Conservation (phyloP, 2,888 invertebrate species). For the Melitaea athalia region DNA sequence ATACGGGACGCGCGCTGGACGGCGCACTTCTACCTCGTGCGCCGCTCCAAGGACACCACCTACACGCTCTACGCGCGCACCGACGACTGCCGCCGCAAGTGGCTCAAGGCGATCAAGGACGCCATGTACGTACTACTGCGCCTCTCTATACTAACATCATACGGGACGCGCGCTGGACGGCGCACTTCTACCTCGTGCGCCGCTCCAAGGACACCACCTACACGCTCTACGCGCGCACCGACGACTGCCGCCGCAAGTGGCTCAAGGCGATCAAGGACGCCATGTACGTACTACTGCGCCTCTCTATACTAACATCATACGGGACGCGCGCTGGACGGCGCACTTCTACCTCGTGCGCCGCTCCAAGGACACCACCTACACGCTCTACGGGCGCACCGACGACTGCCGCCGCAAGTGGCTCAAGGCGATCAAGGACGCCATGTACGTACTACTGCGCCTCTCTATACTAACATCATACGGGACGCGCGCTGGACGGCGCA, state of each 20-base stretch:
- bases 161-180: slow-evolving; percentile 89
- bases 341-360: slow-evolving; percentile 93
- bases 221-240: slow-evolving; percentile 94
- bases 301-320: too few relatives aligned
- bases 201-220: slow-evolving; percentile 91
- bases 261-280: slow-evolving; percentile 95
- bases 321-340: slow-evolving; percentile 90
- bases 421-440: slow-evolving; percentile 94
- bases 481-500: slow-evolving; percentile 92
- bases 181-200: slow-evolving; percentile 92
- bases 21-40: slow-evolving; percentile 92
- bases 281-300: slow-evolving; percentile 84
- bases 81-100: slow-evolving; percentile 93
- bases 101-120: slow-evolving; percentile 95
- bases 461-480: slow-evolving; percentile 40
- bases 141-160: too few relatives aligned
- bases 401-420: slow-evolving; percentile 96
- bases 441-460: slow-evolving; percentile 82
- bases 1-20: slow-evolving; percentile 88
- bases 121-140: slow-evolving; percentile 87
- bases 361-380: slow-evolving; percentile 91
- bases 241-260: slow-evolving; percentile 95
- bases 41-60: slow-evolving; percentile 90
- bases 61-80: slow-evolving; percentile 95
- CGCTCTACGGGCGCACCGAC: slow-evolving; percentile 93